Percentiles rank a stretch among this genome's conserved stretches.
These are phyloP conservation scores for Hyles vespertilio DNA, from an alignment of 1,140 invertebrate genomes.

Conservation along the genomic window DNA sequence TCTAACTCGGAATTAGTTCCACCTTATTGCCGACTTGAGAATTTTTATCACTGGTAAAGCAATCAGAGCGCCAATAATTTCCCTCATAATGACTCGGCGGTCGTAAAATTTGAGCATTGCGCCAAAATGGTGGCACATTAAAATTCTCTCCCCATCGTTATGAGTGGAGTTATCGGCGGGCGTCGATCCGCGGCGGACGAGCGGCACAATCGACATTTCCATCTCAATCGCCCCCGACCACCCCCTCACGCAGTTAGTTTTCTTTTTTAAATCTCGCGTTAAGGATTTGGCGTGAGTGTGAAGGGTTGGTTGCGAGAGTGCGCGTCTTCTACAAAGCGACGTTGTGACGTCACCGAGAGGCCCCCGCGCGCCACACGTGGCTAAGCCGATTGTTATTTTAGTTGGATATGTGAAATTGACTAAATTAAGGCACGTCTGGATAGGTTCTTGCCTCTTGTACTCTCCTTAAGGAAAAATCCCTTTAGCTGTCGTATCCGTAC, in stretches of 20 bases:
- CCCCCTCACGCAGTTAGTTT: constrained; percentile 49
- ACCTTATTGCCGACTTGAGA: constrained; percentile 73
- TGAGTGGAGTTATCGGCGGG: constrained; percentile 64
- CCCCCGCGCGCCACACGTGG: too few species aligned
- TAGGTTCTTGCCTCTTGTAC: too few species aligned
- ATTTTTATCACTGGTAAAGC: constrained; percentile 74
- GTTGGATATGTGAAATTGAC: too few species aligned
- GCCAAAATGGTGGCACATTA: constrained; percentile 74
- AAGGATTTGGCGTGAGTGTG: constrained; percentile 68
- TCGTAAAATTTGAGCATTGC: constrained; percentile 75
- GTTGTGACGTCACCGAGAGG: too few species aligned
- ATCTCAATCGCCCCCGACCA: constrained; percentile 46
- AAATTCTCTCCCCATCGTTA: constrained; percentile 74
- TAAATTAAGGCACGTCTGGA: too few species aligned
- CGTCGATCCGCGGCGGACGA: constrained; percentile 46
- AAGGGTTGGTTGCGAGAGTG: constrained; percentile 44
- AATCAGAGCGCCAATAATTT: constrained; percentile 75
- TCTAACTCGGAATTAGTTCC: constrained; percentile 68
- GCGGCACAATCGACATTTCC: constrained; percentile 66
- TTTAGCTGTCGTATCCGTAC: too few species aligned
- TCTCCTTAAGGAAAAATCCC: too few species aligned
- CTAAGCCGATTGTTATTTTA: too few species aligned
- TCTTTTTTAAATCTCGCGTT: constrained; percentile 72
- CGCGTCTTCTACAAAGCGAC: too few species aligned
- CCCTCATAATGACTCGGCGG: constrained; percentile 71